Percentiles rank a stretch among this genome's conserved stretches.
Evolutionary conservation across 2,113 vertebrate species (phyloP).

Genomic region (Agelaius tricolor): DNA sequence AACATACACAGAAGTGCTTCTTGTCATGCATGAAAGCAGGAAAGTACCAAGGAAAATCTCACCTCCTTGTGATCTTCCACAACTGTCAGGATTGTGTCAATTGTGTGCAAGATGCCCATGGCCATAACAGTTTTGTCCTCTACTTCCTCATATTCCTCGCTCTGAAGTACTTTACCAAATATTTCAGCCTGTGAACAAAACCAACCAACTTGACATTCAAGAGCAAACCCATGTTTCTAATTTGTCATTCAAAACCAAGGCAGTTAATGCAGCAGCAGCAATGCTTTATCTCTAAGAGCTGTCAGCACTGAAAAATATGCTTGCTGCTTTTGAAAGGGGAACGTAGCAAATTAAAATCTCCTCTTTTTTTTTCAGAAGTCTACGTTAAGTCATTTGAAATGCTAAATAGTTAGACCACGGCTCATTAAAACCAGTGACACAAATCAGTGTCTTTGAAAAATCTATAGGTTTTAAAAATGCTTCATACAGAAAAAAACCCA

Average conservation of each 20-base stretch:
- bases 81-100: conserved; percentile 94
- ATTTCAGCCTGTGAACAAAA: conserved; percentile 86
- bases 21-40: not conserved
- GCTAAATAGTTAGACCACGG: not conserved
- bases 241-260: not conserved
- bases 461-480: not conserved
- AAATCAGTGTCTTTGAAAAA: not conserved
- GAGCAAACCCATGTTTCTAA: not conserved
- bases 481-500: not conserved
- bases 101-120: conserved; percentile 93
- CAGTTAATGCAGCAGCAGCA: not conserved
- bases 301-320: not conserved
- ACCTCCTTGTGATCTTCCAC: conserved; percentile 97
- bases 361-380: not conserved
- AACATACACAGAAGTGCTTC: not conserved
- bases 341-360: not conserved
- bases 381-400: not conserved
- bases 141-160: conserved; percentile 94
- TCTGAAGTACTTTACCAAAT: conserved; percentile 94
- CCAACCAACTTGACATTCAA: not conserved
- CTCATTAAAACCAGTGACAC: not conserved
- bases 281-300: not conserved
- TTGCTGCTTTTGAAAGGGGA: not conserved
- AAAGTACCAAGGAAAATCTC: not conserved
- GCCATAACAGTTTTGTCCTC: conserved; percentile 98